Conservation (phyloP, 2,113 vertebrate genomes). For the Spizaetus ornatus region DNA sequence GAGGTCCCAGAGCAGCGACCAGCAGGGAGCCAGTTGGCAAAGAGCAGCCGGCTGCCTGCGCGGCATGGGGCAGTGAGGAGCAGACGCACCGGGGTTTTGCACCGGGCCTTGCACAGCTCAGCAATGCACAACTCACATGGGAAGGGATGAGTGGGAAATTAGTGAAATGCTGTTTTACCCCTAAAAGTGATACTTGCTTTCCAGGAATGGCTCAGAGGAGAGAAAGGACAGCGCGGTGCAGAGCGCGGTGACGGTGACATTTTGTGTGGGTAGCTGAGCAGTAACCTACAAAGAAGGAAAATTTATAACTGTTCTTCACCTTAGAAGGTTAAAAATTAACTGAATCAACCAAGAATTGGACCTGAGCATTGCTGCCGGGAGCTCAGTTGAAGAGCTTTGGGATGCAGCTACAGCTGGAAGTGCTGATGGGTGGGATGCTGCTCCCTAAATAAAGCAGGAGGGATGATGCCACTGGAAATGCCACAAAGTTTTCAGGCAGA, state of each 20-base stretch:
- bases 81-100: fast-evolving
- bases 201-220: not conserved
- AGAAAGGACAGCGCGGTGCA: fast-evolving
- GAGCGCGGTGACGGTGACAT: not conserved
- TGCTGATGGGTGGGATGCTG: not conserved
- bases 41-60: not conserved
- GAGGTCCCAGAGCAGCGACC: not conserved
- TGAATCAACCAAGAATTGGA: not conserved
- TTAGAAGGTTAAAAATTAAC: not conserved
- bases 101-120: fast-evolving
- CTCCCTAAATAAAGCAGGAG: not conserved
- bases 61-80: not conserved
- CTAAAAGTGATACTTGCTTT: not conserved
- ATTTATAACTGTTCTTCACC: not conserved
- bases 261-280: not conserved
- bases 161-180: fast-evolving
- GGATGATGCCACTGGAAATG: not conserved
- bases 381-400: not conserved
- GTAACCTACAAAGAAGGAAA: not conserved
- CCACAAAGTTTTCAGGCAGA: not conserved
- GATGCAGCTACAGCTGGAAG: not conserved
- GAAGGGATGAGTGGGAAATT: not conserved
- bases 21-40: not conserved
- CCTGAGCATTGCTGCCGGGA: not conserved
- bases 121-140: fast-evolving